A percentile compares a stretch with the other conserved stretches of the same genome.
Evolutionary conservation across 2,113 vertebrate species (phyloP).

Genomic region (Telmatochromis sp.): DNA sequence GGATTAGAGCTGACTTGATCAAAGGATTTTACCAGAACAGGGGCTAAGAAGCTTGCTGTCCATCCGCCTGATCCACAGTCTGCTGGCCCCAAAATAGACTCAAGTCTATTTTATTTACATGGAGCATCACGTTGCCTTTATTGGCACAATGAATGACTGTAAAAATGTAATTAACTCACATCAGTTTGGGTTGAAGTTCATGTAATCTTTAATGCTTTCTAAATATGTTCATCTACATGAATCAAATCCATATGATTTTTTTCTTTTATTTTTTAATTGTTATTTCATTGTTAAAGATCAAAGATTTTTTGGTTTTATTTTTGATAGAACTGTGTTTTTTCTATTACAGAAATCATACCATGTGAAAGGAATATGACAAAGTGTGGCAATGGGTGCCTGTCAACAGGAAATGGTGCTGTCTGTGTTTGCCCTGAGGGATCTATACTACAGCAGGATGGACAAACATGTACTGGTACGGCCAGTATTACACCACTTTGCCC

Average conservation of each 20-base stretch:
- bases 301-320: not conserved
- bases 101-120: not conserved
- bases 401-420: constrained; percentile 69
- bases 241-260: not conserved
- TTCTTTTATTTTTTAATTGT: not conserved
- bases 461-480: constrained; percentile 78
- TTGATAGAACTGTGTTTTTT: not conserved
- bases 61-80: constrained; percentile 5
- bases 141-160: not conserved
- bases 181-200: not conserved
- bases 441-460: constrained; percentile 74
- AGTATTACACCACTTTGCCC: not conserved
- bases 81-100: not conserved
- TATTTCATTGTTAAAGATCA: rapidly evolving
- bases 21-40: constrained; percentile 21
- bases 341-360: constrained; percentile 69
- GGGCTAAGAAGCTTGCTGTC: constrained; percentile 42
- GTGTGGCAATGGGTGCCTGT: constrained; percentile 81
- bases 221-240: not conserved
- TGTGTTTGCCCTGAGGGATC: constrained; percentile 88
- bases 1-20: constrained; percentile 39
- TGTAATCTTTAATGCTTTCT: not conserved
- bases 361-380: constrained; percentile 67
- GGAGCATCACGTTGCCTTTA: not conserved
- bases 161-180: not conserved